Evolutionary conservation across 2,797 vertebrate species (phyloP), one percentile per base, ranked within the genome.

Genomic region (Xiphophorus birchmanni): DNA sequence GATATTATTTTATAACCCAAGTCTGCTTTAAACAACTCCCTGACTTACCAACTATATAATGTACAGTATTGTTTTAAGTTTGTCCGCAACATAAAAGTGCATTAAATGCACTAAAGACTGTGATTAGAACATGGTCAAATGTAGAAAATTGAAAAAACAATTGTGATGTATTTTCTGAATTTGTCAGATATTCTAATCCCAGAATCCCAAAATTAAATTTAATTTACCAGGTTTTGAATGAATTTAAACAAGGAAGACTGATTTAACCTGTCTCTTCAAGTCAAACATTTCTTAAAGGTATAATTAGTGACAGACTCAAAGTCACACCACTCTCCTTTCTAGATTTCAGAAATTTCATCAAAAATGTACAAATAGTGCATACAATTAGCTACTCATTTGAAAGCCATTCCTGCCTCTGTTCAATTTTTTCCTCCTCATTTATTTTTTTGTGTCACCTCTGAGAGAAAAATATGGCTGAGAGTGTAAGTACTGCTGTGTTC

Each of bases 381-480:
- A 65, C 63, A 50, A n/a, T 54, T 1, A 37, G 17, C 13, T 8
- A 60, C 29, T 60, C 12, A 52, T 35, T 76, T 80, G 56, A 65
- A 35, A 69, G n/a, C 15, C 17, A 37, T 63, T 23, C 11, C 17
- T 13, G 8, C 56, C 40, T 79, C 29, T 21, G 65, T 58, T 73
- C 32, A 26, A n/a, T n/a, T 69, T 52, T 40, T 26, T 9, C 8
- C 13, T 63, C 52, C n/a, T n/a, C 37, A 23, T 74, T 52, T 35
- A 80, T 80, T 23, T 71, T 60, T 77, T 75, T 44, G 40, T 63
- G 45, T 75, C 52, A 75, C 45, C 35, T 74, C 11, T 35, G 17
- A 44, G 35, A 69, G 48, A 23, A 37, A 67, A 58, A 56, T 72
- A 42, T 29, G 13, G 40, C 13, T 42, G 42, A 45, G 56, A 29